Conservation (phyloP, 1,140 invertebrate genomes). For the Panonychus citri region DNA sequence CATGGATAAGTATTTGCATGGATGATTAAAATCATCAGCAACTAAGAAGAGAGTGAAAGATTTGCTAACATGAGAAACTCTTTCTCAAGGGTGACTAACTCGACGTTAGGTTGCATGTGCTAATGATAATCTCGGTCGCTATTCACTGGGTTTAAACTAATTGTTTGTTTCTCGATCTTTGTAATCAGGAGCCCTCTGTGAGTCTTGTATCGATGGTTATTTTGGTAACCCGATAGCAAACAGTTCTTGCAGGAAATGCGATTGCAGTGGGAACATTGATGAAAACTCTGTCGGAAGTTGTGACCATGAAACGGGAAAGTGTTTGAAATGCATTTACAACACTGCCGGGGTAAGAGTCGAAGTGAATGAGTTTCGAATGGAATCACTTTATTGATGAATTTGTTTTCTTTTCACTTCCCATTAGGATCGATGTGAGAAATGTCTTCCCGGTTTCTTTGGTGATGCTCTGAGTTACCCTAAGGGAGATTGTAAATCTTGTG, state of each 20-base stretch:
- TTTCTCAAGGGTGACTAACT: too few species aligned
- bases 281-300: constrained; percentile 47
- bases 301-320: constrained; percentile 68
- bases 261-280: constrained; percentile 81
- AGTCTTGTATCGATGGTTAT: constrained; percentile 80
- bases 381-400: too few species aligned
- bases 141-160: too few species aligned
- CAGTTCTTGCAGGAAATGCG: constrained; percentile 53
- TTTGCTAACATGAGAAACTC: too few species aligned
- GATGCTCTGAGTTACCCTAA: constrained; percentile 62
- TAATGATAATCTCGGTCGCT: too few species aligned
- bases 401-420: constrained; percentile 19
- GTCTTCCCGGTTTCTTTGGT: constrained; percentile 63
- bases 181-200: constrained; percentile 25
- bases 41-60: too few species aligned
- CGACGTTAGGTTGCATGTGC: too few species aligned
- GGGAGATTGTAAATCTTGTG: constrained; percentile 49
- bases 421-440: constrained; percentile 43
- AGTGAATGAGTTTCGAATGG: too few species aligned
- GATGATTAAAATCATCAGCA: too few species aligned
- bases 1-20: too few species aligned
- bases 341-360: constrained; percentile 49
- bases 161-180: constrained; percentile 4
- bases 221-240: constrained; percentile 35
- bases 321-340: constrained; percentile 89